Evolutionary conservation across 2,113 vertebrate species (phyloP).

Genomic region (Calypte anna): DNA sequence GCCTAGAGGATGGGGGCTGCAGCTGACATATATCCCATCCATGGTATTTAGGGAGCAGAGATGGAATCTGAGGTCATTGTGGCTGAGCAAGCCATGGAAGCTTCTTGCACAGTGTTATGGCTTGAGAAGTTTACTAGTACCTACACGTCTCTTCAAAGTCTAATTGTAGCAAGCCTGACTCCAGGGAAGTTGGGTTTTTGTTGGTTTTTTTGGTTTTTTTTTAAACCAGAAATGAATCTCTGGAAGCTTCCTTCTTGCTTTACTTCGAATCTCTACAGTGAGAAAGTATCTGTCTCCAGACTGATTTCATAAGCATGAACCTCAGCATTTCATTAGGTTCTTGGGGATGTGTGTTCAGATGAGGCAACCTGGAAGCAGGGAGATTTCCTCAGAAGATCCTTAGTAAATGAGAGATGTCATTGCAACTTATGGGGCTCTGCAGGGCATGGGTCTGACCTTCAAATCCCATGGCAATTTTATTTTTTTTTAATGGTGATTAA

Average conservation of each 20-base stretch:
- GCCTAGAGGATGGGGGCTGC: constrained; percentile 10
- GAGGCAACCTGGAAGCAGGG: not conserved
- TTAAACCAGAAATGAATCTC: not conserved
- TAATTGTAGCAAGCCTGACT: constrained; percentile 41
- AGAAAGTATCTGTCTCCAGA: not conserved
- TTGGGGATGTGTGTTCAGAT: not conserved
- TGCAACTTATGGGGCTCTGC: not conserved
- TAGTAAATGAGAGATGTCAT: not conserved
- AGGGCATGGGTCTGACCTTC: not conserved
- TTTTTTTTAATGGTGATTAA: not conserved
- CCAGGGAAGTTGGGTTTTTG: not conserved
- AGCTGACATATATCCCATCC: not conserved
- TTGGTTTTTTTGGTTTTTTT: not conserved
- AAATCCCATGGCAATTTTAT: not conserved
- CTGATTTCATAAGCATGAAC: not conserved
- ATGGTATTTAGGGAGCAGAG: not conserved
- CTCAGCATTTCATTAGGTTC: not conserved
- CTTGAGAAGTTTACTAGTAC: constrained; percentile 20
- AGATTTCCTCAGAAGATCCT: not conserved
- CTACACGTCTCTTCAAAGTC: not conserved
- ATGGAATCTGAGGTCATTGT: not conserved
- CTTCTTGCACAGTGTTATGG: not conserved
- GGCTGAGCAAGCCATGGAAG: not conserved
- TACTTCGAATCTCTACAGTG: not conserved
- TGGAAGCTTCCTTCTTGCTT: constrained; percentile 25